A percentile compares a stretch with the other conserved stretches of the same genome.
Evolutionary conservation across 1,140 invertebrate species (phyloP).

Genomic region (Philotrypesis tridentata): DNA sequence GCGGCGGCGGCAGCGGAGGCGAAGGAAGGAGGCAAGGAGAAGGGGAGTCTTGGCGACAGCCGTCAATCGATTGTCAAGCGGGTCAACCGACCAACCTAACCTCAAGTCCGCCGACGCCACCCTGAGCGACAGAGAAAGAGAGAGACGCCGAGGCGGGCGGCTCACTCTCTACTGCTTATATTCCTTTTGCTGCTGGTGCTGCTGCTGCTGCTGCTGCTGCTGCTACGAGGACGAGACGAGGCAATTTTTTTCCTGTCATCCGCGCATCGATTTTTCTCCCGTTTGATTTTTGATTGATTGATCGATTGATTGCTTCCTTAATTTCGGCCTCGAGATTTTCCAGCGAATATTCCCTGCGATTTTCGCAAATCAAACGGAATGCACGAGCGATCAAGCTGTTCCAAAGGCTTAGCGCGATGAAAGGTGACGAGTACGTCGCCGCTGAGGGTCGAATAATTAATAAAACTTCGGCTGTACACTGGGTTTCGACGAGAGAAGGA

Average conservation of each 20-base stretch:
- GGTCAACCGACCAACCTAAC: slow-evolving; percentile 72
- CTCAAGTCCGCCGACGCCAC: slow-evolving; percentile 55
- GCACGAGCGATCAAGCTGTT: neutral
- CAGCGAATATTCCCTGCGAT: neutral
- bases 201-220: no score
- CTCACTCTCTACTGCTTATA: slow-evolving; percentile 17
- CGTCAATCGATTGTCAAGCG: slow-evolving; percentile 75
- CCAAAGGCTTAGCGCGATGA: neutral
- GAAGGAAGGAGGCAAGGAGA: slow-evolving; percentile 56
- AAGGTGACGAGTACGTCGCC: neutral
- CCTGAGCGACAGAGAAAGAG: slow-evolving; percentile 2
- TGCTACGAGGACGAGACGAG: no score
- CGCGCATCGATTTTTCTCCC: slow-evolving; percentile 6
- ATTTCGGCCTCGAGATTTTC: neutral
- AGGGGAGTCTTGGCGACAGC: slow-evolving; percentile 72
- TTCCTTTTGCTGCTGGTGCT: slow-evolving; percentile 23
- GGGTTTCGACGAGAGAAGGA: neutral
- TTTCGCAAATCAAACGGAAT: neutral
- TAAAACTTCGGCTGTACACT: neutral
- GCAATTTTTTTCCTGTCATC: neutral
- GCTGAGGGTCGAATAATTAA: slow-evolving; percentile 28
- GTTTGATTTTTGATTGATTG: neutral
- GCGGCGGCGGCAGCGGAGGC: neutral
- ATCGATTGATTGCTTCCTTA: neutral
- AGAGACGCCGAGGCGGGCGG: neutral